A percentile compares a stretch with the other conserved stretches of the same genome.
Evolutionary conservation across 2,888 invertebrate species (phyloP).

Genomic region (Pseudococcus viburni): DNA sequence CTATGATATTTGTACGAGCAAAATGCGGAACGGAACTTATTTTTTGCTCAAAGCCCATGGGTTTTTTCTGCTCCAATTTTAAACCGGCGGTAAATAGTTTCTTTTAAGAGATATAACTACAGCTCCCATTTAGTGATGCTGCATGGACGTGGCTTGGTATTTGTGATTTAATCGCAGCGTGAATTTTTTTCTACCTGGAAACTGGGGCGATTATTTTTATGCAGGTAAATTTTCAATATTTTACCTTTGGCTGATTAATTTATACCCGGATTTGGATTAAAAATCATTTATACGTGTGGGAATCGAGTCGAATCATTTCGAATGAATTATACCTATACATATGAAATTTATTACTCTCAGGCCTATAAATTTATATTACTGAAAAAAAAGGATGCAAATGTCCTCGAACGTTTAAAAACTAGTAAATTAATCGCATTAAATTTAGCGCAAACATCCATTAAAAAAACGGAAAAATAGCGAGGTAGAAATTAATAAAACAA

Average conservation of each 20-base stretch:
- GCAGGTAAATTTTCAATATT: too few species aligned
- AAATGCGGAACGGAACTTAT: background rate
- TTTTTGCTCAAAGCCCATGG: background rate
- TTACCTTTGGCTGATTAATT: too few species aligned
- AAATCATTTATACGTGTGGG: too few species aligned
- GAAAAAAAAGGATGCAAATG: background rate
- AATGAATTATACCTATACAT: background rate
- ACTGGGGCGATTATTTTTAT: too few species aligned
- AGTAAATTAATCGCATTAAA: conserved; percentile 50
- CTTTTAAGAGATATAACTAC: background rate
- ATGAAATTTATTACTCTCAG: background rate
- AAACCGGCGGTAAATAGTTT: background rate
- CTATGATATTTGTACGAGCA: background rate
- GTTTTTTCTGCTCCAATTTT: background rate
- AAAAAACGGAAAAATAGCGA: conserved; percentile 49
- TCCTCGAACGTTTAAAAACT: conserved; percentile 36
- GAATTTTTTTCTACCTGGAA: too few species aligned
- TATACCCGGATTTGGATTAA: too few species aligned
- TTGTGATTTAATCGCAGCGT: too few species aligned
- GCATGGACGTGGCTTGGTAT: too few species aligned
- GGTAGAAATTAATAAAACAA: conserved; percentile 49
- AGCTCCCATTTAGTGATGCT: background rate
- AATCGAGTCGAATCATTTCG: too few species aligned
- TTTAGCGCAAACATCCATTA: conserved; percentile 31
- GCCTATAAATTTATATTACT: background rate